Base-by-base conservation (phyloP, 2,797 vertebrate genomes). In the Picus viridis region DNA sequence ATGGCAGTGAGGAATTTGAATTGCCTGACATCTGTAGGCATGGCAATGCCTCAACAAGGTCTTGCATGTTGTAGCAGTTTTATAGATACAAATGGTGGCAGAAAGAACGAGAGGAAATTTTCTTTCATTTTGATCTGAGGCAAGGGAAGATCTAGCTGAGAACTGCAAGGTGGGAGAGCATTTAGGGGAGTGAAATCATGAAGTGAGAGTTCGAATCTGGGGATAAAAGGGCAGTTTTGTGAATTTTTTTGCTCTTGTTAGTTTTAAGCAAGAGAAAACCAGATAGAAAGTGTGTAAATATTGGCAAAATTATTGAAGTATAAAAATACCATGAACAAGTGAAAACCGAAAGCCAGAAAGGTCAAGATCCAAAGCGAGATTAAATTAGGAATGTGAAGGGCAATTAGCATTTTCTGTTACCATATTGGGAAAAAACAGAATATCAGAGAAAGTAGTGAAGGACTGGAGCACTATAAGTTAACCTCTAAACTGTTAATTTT, bases 1-100 rank as follows among this genome's bases (percentile, higher is more conserved):
- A 12, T 70, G 30, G 12, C 30, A 32, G 4, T 26, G 14, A 36
- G 20, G 17, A 64, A 29, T 64, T 79, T 61, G 27, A 57, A 9
- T 56, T 86, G 39, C 16, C 43, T 75, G 41, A 29, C 5, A 29
- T 17, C 13, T 26, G 9, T 15, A 70, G 29, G 29, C 10, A 29
- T 0, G 1, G 7, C 8, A 70, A 5, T 0, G 0, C 7, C 59
- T 83, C 14, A 67, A 26, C 16, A 57, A 64, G 26, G 5, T 59
- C n/a, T 83, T 65, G n/a, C 5, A 7, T 3, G 14, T 23, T 56
- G 27, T 24, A 18, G 45, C 7, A 22, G 16, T 71, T 74, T 77
- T 74, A 36, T 85, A 10, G 1, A 12, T 49, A n/a, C 14, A 18
- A 69, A 54, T 13, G 5, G 2, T 34, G 27, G 12, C 49, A 91